Percentiles rank a stretch among this genome's conserved stretches.
phyloP scores from a whole-genome alignment of 2,797 vertebrate species.

The Chelon labrosus region DNA sequence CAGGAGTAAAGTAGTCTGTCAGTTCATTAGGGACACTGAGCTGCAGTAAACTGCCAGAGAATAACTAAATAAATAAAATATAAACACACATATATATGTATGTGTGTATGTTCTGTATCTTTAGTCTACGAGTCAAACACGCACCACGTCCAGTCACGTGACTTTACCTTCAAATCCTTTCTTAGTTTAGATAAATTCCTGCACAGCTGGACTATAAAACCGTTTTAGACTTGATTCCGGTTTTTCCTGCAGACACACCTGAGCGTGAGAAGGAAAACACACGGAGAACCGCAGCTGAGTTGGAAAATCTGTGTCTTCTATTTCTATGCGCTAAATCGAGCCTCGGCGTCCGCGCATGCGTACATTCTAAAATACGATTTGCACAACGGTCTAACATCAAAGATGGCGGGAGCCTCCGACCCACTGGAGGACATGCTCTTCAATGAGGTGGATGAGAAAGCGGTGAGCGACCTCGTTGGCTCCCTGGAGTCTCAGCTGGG shows the following conservation, averaged over 20 bases:
- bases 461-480: conserved; percentile 89
- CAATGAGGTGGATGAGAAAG: conserved; percentile 91
- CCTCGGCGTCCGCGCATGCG: conserved; percentile 77
- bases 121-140: no score
- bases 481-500: conserved; percentile 89
- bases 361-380: conserved; percentile 81
- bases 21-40: no score
- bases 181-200: no score
- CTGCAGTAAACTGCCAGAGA: no score
- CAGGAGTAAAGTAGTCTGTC: no score
- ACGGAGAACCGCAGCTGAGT: not conserved
- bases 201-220: not conserved
- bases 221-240: not conserved
- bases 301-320: conserved; percentile 20
- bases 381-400: conserved; percentile 85
- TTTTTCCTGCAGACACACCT: conserved; percentile 8
- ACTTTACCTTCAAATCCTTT: no score
- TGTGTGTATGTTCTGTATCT: no score
- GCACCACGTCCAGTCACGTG: no score
- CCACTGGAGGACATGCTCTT: conserved; percentile 90
- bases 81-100: no score
- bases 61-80: no score
- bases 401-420: conserved; percentile 87
- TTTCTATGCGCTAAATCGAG: conserved; percentile 61
- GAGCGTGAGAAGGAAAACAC: not conserved